phyloP scores from a whole-genome alignment of 2,797 vertebrate genomes.

The Tragopan temminckii region DNA sequence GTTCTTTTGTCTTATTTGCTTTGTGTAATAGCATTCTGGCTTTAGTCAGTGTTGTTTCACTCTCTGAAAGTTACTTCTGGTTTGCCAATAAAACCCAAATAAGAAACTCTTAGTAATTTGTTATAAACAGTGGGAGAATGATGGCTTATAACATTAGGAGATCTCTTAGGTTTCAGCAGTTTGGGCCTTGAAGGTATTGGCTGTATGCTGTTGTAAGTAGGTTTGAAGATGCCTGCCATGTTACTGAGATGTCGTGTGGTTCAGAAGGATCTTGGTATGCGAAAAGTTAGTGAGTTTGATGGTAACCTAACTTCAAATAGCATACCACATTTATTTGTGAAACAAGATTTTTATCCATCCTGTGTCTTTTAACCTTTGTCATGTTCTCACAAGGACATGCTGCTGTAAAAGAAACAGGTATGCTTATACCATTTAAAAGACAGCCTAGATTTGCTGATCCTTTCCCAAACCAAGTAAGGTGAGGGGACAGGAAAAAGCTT shows the following conservation, averaged over 20 bases:
- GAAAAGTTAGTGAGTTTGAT: neutral
- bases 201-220: neutral
- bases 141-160: neutral
- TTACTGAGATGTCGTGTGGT: neutral
- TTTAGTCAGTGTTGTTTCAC: neutral
- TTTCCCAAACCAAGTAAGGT: neutral
- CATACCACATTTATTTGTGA: neutral
- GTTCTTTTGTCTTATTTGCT: neutral
- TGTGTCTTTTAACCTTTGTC: neutral
- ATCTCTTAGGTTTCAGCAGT: neutral
- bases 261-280: neutral
- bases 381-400: neutral
- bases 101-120: neutral
- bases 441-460: neutral
- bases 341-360: neutral
- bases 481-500: neutral
- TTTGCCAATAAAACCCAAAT: neutral
- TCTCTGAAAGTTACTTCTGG: neutral
- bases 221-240: neutral
- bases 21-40: neutral
- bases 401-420: neutral
- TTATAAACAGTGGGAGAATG: neutral
- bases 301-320: neutral
- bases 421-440: neutral
- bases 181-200: neutral